A percentile compares a stretch with the other conserved stretches of the same genome.
phyloP scores from a whole-genome alignment of 2,797 vertebrate species.

The Lithobates sylvaticus region DNA sequence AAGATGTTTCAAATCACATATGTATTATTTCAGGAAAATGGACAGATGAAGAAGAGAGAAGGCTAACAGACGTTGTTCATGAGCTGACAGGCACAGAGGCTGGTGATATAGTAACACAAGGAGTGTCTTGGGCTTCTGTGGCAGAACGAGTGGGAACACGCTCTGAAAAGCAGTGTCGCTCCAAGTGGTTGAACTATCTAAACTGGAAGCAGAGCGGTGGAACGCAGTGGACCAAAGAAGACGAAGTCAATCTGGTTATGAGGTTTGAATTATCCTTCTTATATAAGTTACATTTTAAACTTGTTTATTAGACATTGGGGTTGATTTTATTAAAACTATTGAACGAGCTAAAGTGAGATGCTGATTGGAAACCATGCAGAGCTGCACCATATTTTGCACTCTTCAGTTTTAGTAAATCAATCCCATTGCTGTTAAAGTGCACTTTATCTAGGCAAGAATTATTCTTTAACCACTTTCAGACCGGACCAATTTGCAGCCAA shows the following conservation, averaged over 20 bases:
- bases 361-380: too few species aligned
- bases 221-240: constrained; percentile 97
- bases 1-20: not conserved
- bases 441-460: too few species aligned
- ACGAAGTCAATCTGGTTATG: constrained; percentile 92
- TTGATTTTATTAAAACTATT: too few species aligned
- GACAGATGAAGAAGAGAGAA: constrained; percentile 95
- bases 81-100: constrained; percentile 93
- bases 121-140: constrained; percentile 96
- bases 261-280: constrained; percentile 73
- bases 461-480: too few species aligned
- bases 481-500: too few species aligned
- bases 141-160: constrained; percentile 93
- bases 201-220: constrained; percentile 99
- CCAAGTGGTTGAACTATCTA: constrained; percentile 98
- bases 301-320: too few species aligned
- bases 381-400: too few species aligned
- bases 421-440: too few species aligned
- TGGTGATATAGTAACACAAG: constrained; percentile 93
- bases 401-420: too few species aligned
- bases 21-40: constrained; percentile 86
- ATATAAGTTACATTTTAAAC: not conserved
- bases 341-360: too few species aligned
- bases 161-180: constrained; percentile 98
- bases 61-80: constrained; percentile 94